A percentile compares a stretch with the other conserved stretches of the same genome.
These are phyloP conservation scores for Vidua macroura DNA, from an alignment of 2,113 vertebrate genomes.

Conservation along the genomic window DNA sequence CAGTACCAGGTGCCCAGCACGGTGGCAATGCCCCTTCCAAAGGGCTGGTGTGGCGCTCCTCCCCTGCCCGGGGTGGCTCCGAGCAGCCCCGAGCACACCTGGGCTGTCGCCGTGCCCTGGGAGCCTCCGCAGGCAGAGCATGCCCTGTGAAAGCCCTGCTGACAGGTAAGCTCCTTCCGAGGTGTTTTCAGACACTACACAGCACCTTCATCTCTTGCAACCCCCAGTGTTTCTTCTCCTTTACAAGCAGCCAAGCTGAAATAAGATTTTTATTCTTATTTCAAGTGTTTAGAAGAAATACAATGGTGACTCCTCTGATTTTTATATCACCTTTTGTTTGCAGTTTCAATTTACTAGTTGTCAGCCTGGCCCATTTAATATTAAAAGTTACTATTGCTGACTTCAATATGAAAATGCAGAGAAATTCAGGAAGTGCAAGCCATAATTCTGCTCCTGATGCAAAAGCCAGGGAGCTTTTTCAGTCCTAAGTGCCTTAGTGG, in stretches of 20 bases:
- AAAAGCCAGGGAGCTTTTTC: not conserved
- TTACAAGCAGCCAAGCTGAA: not conserved
- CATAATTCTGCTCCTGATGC: not conserved
- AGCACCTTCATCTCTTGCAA: not conserved
- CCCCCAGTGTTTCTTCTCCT: not conserved
- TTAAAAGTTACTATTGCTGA: not conserved
- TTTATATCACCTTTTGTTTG: not conserved
- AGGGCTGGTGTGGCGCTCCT: rapidly evolving
- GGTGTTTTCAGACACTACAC: too few species aligned
- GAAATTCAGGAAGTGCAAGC: not conserved
- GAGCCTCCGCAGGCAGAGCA: not conserved
- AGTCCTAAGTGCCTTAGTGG: not conserved
- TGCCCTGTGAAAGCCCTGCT: not conserved
- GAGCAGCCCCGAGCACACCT: not conserved
- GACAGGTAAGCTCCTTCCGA: not conserved
- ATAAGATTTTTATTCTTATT: not conserved
- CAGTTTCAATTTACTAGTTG: not conserved
- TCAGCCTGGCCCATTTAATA: not conserved
- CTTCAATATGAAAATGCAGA: not conserved
- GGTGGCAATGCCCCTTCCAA: not conserved
- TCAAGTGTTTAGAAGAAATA: not conserved
- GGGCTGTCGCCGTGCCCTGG: not conserved
- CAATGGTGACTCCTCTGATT: not conserved
- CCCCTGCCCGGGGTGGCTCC: not conserved
- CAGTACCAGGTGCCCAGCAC: too few species aligned